Conservation (phyloP, 2,113 vertebrate species). For the Podiceps cristatus region DNA sequence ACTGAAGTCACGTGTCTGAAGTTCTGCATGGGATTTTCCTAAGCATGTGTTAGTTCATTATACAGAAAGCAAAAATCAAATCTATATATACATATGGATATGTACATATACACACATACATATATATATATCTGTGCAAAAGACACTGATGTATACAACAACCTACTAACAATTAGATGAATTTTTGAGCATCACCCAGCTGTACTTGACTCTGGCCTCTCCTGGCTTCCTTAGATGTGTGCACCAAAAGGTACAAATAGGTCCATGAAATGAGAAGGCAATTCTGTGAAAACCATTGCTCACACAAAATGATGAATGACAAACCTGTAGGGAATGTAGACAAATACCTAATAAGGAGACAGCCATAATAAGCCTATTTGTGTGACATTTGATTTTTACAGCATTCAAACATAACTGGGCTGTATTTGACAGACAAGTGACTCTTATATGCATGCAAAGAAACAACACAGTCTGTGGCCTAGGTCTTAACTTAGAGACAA, state of each 20-base stretch:
- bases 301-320: background rate
- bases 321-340: background rate
- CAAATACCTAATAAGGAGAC: background rate
- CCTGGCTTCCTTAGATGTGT: background rate
- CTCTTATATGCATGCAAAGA: background rate
- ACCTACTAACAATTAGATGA: background rate
- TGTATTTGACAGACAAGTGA: background rate
- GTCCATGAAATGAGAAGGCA: background rate
- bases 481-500: background rate
- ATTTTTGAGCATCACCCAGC: background rate
- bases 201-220: background rate
- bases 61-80: background rate
- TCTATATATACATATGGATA: rapidly evolving
- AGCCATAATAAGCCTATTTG: background rate
- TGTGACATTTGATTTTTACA: background rate
- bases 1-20: background rate
- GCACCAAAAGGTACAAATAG: background rate
- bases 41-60: background rate
- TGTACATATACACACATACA: rapidly evolving
- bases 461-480: background rate
- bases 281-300: background rate
- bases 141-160: background rate
- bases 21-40: background rate
- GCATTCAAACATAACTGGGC: background rate
- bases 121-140: background rate